phyloP scores from a whole-genome alignment of 2,113 vertebrate genomes.

The Strix uralensis region DNA sequence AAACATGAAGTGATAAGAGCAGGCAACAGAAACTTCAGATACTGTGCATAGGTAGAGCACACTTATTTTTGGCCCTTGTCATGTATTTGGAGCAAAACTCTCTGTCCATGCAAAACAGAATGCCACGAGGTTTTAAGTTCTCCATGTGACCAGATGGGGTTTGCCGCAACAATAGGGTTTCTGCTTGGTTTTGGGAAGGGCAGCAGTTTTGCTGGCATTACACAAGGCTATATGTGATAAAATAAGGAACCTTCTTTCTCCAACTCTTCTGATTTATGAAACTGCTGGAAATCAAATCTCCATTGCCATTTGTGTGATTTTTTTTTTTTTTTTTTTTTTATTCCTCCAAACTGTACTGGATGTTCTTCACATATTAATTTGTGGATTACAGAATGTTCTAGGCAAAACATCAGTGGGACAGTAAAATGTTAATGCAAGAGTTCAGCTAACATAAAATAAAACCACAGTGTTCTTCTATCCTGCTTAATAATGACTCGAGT shows the following conservation, averaged over 20 bases:
- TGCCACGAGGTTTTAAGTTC: constrained; percentile 17
- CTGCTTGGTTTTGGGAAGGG: constrained; percentile 56
- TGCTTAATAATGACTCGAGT: constrained; percentile 56
- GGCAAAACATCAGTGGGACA: constrained; percentile 66
- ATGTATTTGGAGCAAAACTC: neutral
- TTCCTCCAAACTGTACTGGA: constrained; percentile 49
- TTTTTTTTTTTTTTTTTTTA: constrained; percentile 46
- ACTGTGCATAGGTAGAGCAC: neutral
- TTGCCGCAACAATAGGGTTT: constrained; percentile 60
- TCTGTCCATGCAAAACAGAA: constrained; percentile 3
- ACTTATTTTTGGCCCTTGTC: neutral
- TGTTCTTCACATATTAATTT: constrained; percentile 69
- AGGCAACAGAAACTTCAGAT: neutral
- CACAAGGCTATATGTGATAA: constrained; percentile 44
- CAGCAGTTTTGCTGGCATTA: constrained; percentile 33
- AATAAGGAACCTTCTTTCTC: constrained; percentile 59
- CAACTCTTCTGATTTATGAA: constrained; percentile 45
- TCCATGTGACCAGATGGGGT: constrained; percentile 42
- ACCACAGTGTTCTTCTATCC: constrained; percentile 58
- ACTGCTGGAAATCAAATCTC: constrained; percentile 52
- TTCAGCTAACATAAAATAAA: constrained; percentile 59
- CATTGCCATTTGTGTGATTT: constrained; percentile 37
- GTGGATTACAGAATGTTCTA: constrained; percentile 72
- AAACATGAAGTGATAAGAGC: neutral
- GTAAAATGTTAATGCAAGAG: constrained; percentile 63